Base-by-base conservation (phyloP, 1,140 invertebrate genomes). In the Zeugodacus cucurbitae region DNA sequence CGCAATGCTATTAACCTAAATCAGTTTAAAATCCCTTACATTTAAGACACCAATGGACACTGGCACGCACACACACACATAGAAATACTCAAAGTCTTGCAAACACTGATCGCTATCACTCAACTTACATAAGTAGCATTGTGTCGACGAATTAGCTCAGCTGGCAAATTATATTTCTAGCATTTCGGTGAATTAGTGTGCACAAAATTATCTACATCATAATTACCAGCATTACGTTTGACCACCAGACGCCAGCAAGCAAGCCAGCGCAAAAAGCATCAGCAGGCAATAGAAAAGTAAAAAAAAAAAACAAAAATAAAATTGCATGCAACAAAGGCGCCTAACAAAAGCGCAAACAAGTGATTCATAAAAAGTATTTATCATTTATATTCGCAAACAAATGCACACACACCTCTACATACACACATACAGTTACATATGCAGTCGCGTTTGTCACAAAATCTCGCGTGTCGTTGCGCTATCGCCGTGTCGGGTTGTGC, bases 201-300 rank as follows among this genome's bases (percentile, higher is more conserved):
- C 11, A 82, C 34, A 82, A 82, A 82, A 88, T 88, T 88, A 88
- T 88, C 88, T 87, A 86, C 85, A 88, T 88, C 88, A 88, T 88
- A 88, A 88, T 88, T 88, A 88, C 86, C 85, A 86, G 74, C 88
- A 87, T 87, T 41, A 87, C n/a, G 44, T 87, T 86, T 87, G 64
- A 67, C 57, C 86, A 67, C 41, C 41, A 22, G 17, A 62, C n/a
- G n/a, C 1, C n/a, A 22, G 32, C 17, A 29, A 64, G 29, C 26
- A 5, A 29, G 22, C n/a, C 17, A 59, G 22, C 22, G 5, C 11
- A 32, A 67, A 67, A 67, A 4, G 11, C 26, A 67, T 32, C 64
- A 67, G 32, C 34, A 41, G 1, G 34, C 14, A 54, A 54, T 54
- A 54, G 48, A 14, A 54, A 54, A 17, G 14, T 17, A 3, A 54